Percentiles rank a stretch among this genome's conserved stretches.
phyloP scores from a whole-genome alignment of 2,888 invertebrate genomes.

The Folsomia candida region DNA sequence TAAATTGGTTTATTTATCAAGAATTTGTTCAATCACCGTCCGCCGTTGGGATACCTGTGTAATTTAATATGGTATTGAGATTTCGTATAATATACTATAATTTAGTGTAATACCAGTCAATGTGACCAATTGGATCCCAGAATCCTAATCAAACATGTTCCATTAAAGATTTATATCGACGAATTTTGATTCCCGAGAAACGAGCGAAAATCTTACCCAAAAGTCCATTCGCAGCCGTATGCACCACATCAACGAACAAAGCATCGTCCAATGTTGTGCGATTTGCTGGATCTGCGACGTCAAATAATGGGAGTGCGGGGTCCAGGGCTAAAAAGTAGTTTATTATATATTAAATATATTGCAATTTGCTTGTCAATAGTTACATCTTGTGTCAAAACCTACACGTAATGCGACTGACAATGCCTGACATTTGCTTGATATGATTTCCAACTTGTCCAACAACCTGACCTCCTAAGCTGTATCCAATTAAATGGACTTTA shows the following conservation, averaged over 20 bases:
- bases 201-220: too few relatives aligned
- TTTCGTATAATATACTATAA: too few relatives aligned
- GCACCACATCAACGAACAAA: conserved; percentile 13
- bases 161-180: too few relatives aligned
- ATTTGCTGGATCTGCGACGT: conserved; percentile 14
- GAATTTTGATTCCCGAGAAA: too few relatives aligned
- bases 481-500: conserved; percentile 17
- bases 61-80: conserved; percentile 1
- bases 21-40: conserved; percentile 5
- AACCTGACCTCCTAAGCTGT: conserved; percentile 18
- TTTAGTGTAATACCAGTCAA: conserved; percentile 12
- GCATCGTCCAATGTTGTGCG: conserved; percentile 18
- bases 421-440: conserved; percentile 6
- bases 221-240: conserved; percentile 15
- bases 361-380: not conserved
- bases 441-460: conserved; percentile 20
- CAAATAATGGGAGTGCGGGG: conserved; percentile 6
- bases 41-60: not conserved
- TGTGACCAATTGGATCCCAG: conserved; percentile 8
- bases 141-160: too few relatives aligned
- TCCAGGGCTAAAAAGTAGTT: too few relatives aligned
- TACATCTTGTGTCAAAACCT: too few relatives aligned
- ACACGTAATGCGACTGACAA: not conserved
- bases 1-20: not conserved
- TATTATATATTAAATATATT: too few relatives aligned